Base-by-base conservation (phyloP, 2,888 invertebrate species). In the Harpagoxenus sublaevis region DNA sequence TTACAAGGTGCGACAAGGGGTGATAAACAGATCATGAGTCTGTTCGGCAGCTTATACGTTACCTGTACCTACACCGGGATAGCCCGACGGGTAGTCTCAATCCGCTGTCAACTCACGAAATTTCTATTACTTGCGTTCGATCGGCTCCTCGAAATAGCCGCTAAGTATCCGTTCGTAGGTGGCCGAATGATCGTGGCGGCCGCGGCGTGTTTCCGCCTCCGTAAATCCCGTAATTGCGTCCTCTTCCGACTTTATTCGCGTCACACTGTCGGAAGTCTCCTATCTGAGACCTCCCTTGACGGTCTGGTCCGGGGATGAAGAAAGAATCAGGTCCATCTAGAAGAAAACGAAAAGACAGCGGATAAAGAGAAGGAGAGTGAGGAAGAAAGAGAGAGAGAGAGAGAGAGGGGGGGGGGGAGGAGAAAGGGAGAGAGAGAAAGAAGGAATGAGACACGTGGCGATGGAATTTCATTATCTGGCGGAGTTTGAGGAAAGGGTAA, bases 251-350 rank as follows among this genome's bases (percentile, higher is more conserved):
- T 66, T 68, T 39, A 55, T 78, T 78, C 55, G 18, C 23, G 35
- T 63, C 53, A 28, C 12, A 23, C 18, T 57, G 57, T 79, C 71
- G 57, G 23, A 71, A 71, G 57, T 71, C 23, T 48, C 23, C 57
- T 79, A 57, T 71, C 57, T 57, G 15, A 66, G 42, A 48, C 35
- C 23, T 84, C 75, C 85, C 88, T 84, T 66, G 85, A 70, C 75
- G 87, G 31, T 15, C 71, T 83, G 62, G 81, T 60, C 83, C 85
- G 86, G 79, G 86, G 74, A 55, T 85, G 78, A 48, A 84, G 84
- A 71, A 89, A 87, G 79, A 89, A 89, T 92, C 92, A 92, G 75
- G 92, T 89, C 92, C 92, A 92, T 86, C 92, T 92, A 89, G 83
- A 92, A 92, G 65, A 89, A 90, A 45, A 90, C 35, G 48, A 53